Conservation (phyloP, 2,888 invertebrate genomes). For the Rhagonycha lutea region DNA sequence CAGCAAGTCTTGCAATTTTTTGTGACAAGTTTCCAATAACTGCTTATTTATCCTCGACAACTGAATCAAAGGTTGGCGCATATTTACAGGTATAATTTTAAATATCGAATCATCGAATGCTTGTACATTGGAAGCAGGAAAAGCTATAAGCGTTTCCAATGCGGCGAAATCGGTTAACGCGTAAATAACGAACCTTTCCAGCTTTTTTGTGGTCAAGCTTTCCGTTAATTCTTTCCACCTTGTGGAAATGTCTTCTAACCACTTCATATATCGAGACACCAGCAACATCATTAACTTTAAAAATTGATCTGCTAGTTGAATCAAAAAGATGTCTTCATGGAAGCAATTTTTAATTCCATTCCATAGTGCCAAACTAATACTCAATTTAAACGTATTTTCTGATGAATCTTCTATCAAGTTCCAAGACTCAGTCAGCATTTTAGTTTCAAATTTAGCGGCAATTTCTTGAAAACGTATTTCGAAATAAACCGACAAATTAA, state of each 20-base stretch:
- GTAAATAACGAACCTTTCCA: conserved; percentile 43
- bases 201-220: conserved; percentile 19
- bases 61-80: conserved; percentile 38
- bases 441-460: conserved; percentile 67
- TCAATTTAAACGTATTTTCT: conserved; percentile 53
- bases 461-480: conserved; percentile 95
- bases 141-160: conserved; percentile 36
- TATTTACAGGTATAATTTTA: conserved; percentile 39
- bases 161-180: conserved; percentile 43
- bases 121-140: not conserved
- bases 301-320: conserved; percentile 80
- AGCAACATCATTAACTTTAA: conserved; percentile 89
- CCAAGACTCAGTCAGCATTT: conserved; percentile 47
- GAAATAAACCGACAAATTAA: conserved; percentile 96
- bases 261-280: conserved; percentile 77
- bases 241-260: conserved; percentile 56
- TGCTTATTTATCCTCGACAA: conserved; percentile 41
- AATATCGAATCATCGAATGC: conserved; percentile 40
- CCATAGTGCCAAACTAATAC: conserved; percentile 59
- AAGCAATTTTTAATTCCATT: conserved; percentile 63
- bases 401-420: conserved; percentile 29
- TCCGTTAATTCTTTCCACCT: conserved; percentile 5
- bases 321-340: conserved; percentile 77
- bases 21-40: conserved; percentile 33
- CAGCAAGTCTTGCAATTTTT: conserved; percentile 40